A percentile compares a stretch with the other conserved stretches of the same genome.
Conservation (phyloP, 2,888 invertebrate species). For the Oscheius sp. region DNA sequence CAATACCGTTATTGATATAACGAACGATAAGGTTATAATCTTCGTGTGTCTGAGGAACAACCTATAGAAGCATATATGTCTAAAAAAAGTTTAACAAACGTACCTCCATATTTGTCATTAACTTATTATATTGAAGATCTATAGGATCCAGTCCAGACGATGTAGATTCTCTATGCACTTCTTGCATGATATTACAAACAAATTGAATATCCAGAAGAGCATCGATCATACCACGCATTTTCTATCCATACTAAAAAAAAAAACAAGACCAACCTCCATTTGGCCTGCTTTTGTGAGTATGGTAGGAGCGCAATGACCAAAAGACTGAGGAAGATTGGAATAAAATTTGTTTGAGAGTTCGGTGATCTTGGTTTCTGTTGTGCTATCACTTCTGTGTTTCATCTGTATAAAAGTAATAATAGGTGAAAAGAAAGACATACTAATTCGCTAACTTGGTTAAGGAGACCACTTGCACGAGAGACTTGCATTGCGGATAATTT, state of each 20-base stretch:
- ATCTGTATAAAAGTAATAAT: neutral
- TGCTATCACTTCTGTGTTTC: too few relatives aligned
- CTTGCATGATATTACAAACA: conserved; percentile 86
- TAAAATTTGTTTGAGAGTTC: conserved; percentile 78
- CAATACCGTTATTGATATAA: conserved; percentile 91
- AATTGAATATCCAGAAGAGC: conserved; percentile 92
- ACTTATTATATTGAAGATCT: conserved; percentile 86
- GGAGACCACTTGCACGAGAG: conserved; percentile 77
- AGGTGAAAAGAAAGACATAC: neutral
- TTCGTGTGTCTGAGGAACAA: conserved; percentile 71
- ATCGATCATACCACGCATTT: conserved; percentile 86
- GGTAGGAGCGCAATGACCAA: conserved; percentile 85
- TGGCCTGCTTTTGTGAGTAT: conserved; percentile 81
- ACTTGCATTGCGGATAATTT: conserved; percentile 91
- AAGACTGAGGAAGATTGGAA: conserved; percentile 92
- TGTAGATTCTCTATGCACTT: neutral
- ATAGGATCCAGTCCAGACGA: conserved; percentile 75
- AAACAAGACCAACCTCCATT: conserved; percentile 74
- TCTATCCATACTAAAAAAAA: conserved; percentile 70
- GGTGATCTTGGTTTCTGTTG: conserved; percentile 24
- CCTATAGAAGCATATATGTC: too few relatives aligned
- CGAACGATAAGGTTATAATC: conserved; percentile 80
- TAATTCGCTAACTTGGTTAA: conserved; percentile 78
- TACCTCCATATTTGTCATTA: conserved; percentile 83
- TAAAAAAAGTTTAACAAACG: too few relatives aligned